Percentiles rank a stretch among this genome's conserved stretches.
These are phyloP conservation scores for Lethocerus indicus DNA, from an alignment of 1,140 invertebrate genomes.

Conservation along the genomic window DNA sequence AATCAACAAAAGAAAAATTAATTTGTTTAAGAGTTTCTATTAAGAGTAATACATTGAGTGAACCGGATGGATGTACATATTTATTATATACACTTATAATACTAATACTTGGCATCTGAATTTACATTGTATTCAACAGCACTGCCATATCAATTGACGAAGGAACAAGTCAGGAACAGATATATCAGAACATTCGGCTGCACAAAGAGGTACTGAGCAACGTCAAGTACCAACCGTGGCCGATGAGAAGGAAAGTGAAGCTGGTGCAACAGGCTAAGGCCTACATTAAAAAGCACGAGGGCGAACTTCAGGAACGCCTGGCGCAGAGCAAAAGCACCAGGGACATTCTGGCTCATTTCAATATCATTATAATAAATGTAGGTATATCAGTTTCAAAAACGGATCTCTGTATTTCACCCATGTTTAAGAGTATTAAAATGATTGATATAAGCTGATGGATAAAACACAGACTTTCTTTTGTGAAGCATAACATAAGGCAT, in stretches of 20 bases:
- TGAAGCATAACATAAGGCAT: too few species aligned
- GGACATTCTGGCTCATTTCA: conserved; percentile 66
- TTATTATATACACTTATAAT: not conserved
- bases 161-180: conserved; percentile 57
- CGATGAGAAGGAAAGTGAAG: conserved; percentile 68
- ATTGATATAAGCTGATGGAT: too few species aligned
- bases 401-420: too few species aligned
- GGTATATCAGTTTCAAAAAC: too few species aligned
- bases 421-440: too few species aligned
- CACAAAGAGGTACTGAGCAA: conserved; percentile 86
- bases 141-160: conserved; percentile 61
- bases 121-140: too few species aligned
- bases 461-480: too few species aligned
- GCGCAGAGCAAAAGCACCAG: conserved; percentile 72
- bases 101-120: too few species aligned
- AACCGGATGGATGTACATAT: not conserved
- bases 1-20: too few species aligned
- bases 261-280: conserved; percentile 69
- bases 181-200: conserved; percentile 77
- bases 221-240: conserved; percentile 77
- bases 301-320: conserved; percentile 70
- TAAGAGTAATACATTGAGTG: too few species aligned
- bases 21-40: too few species aligned
- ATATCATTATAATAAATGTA: conserved; percentile 57
- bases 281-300: conserved; percentile 77